Evolutionary conservation across 2,888 invertebrate species (phyloP).

Genomic region (Matsumyia berberina): DNA sequence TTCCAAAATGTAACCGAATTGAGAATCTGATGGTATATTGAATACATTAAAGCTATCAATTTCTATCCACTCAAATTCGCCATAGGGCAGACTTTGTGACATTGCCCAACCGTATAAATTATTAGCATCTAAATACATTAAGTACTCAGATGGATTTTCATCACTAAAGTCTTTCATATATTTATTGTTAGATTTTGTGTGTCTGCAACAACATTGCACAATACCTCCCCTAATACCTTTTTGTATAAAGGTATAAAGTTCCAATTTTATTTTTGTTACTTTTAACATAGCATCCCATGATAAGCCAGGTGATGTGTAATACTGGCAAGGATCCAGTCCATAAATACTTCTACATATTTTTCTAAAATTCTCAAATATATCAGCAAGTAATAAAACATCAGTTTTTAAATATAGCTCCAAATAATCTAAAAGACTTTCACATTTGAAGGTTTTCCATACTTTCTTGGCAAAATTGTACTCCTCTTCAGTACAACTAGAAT

Average conservation of each 20-base stretch:
- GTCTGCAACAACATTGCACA: too few species aligned
- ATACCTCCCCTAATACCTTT: too few species aligned
- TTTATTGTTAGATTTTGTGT: too few species aligned
- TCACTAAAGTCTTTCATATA: too few species aligned
- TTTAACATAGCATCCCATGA: neutral
- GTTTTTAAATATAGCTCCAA: too few species aligned
- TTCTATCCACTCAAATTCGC: neutral
- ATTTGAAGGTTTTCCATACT: too few species aligned
- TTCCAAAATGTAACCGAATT: too few species aligned
- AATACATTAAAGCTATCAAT: neutral
- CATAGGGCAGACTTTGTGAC: constrained; percentile 3
- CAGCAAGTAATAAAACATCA: neutral
- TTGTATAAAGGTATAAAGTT: neutral
- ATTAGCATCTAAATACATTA: constrained; percentile 12
- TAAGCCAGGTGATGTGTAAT: too few species aligned
- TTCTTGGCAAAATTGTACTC: too few species aligned
- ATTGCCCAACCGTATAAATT: constrained; percentile 13
- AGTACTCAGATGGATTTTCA: neutral
- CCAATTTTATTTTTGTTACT: constrained; percentile 1
- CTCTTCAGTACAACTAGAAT: too few species aligned
- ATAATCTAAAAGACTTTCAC: too few species aligned
- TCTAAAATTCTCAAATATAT: neutral
- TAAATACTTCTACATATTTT: neutral
- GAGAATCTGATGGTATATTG: neutral
- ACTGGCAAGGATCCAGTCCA: neutral